Evolutionary conservation across 2,888 invertebrate species (phyloP), one percentile per base, ranked within the genome.

Genomic region (Hydropsyche betteni): DNA sequence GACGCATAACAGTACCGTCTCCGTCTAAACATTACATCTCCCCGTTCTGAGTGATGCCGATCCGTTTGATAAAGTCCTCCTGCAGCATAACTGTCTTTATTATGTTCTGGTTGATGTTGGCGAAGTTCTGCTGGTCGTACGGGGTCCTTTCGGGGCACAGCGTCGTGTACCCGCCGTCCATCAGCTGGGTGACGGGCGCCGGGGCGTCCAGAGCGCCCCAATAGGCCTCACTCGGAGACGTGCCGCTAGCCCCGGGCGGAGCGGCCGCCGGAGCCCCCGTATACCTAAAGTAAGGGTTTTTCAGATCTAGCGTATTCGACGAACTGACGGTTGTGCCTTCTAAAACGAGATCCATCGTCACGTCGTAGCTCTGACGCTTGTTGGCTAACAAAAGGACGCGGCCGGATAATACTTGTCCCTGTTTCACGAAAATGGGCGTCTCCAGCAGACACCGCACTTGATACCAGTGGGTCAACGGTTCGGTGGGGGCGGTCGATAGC

Each of bases 401-500:
- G 0, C 98, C 99, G 0, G 93, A 93, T 74, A 98, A 87, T 7
- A 92, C 89, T 83, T 99, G 97, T 1, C 98, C 98, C 84, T 95
- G 94, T 86, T 97, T 97, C 33, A 96, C 95, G 82, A 99, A 93
- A 68, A 99, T 90, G 1, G 99, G 99, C 80, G 94, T 94, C 83
- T 97, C 96, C 74, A 99, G 85, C 78, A 99, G 89, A 84, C 99
- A 99, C 44, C 99, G 91, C 2, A 99, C 98, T 87, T 99, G 98
- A 85, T 99, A 99, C 99, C 99, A 99, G 85, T 99, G 99, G 38
- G 99, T 99, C 24, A 99, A 87, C 0, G 98, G 97, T 84, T 99
- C 98, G 3, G 98, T 98, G 0, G 99, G 99, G 0, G 98, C 93
- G 5, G 99, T 99, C 6, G 98, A 98, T 50, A 99, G 85, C 98